These are phyloP conservation scores for Argyresthia albistria DNA, from an alignment of 2,888 invertebrate genomes.

Conservation along the genomic window DNA sequence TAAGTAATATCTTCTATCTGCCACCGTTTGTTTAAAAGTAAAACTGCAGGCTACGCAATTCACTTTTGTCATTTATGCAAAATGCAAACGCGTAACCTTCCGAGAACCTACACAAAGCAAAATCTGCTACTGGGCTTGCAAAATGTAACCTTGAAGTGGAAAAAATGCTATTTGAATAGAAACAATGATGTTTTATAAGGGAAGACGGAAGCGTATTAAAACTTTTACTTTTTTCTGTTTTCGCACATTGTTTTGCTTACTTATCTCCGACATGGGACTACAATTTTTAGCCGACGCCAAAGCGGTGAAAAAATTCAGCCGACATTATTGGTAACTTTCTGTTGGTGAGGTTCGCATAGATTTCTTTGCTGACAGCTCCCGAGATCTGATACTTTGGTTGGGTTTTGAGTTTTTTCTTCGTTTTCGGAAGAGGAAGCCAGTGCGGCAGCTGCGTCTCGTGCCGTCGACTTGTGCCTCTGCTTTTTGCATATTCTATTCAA, in stretches of 20 bases:
- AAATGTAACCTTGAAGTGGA: constrained; percentile 3
- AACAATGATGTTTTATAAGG: not conserved
- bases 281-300: too few relatives aligned
- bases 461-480: constrained; percentile 40
- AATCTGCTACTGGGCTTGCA: constrained; percentile 30
- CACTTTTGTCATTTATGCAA: constrained; percentile 34
- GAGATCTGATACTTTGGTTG: constrained; percentile 35
- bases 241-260: constrained; percentile 14
- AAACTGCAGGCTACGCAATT: constrained; percentile 15
- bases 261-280: constrained; percentile 4
- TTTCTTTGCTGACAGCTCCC: constrained; percentile 52
- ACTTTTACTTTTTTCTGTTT: constrained; percentile 10
- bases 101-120: constrained; percentile 26
- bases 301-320: too few relatives aligned
- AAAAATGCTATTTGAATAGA: not conserved
- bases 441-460: constrained; percentile 60
- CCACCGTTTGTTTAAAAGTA: too few relatives aligned
- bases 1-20: too few relatives aligned
- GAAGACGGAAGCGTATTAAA: constrained; percentile 1
- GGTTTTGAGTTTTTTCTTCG: constrained; percentile 28
- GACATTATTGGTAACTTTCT: not conserved
- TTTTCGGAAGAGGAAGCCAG: constrained; percentile 62
- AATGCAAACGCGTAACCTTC: constrained; percentile 44
- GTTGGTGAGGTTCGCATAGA: constrained; percentile 16
- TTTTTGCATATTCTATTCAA: constrained; percentile 54